A percentile compares a stretch with the other conserved stretches of the same genome.
phyloP scores from a whole-genome alignment of 2,888 invertebrate genomes.

The Agrilus cyanescens region DNA sequence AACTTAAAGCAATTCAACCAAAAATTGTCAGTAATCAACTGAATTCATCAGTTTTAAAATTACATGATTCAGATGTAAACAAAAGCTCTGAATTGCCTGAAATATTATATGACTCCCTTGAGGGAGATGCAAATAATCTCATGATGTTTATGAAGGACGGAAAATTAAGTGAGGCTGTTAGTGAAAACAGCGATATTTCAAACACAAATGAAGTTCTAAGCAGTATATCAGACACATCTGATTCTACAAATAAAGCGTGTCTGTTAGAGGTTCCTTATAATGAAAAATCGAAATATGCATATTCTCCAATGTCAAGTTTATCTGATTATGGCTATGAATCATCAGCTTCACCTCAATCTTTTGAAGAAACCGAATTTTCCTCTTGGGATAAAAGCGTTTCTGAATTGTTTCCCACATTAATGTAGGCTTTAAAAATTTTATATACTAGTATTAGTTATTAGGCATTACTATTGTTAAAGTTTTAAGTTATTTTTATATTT shows the following conservation, averaged over 20 bases:
- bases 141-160: slow-evolving; percentile 59
- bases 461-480: too few species aligned
- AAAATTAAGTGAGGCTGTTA: slow-evolving; percentile 39
- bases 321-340: slow-evolving; percentile 60
- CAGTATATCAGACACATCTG: slow-evolving; percentile 10
- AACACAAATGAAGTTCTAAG: slow-evolving; percentile 19
- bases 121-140: slow-evolving; percentile 60
- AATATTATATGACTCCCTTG: slow-evolving; percentile 58
- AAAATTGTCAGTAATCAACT: slow-evolving; percentile 6
- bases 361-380: slow-evolving; percentile 32
- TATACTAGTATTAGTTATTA: too few species aligned
- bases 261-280: slow-evolving; percentile 1
- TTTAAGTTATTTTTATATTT: too few species aligned
- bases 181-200: slow-evolving; percentile 23
- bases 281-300: slow-evolving; percentile 2
- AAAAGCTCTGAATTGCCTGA: too few species aligned
- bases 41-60: neutral
- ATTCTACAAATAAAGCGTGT: neutral
- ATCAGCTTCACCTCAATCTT: slow-evolving; percentile 43
- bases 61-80: slow-evolving; percentile 40
- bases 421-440: slow-evolving; percentile 32
- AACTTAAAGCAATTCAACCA: slow-evolving; percentile 12
- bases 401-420: slow-evolving; percentile 64
- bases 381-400: slow-evolving; percentile 66
- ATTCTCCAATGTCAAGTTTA: slow-evolving; percentile 10